phyloP scores from a whole-genome alignment of 2,113 vertebrate species.

The Myotis davidii region DNA sequence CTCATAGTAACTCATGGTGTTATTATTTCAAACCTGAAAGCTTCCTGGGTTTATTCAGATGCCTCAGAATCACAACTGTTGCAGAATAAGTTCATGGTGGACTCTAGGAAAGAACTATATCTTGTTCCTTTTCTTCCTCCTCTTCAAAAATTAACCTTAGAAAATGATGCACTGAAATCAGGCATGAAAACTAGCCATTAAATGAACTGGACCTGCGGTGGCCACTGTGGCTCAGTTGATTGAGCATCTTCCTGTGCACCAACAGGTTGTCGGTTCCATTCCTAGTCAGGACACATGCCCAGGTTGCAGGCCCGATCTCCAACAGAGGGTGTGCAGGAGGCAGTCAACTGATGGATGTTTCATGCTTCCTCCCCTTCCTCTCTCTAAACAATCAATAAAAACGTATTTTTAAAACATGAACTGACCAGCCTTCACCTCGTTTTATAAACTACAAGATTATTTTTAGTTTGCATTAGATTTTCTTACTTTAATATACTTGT shows the following conservation, averaged over 20 bases:
- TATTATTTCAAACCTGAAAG: slow-evolving; percentile 1
- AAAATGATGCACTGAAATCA: background rate
- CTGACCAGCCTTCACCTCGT: background rate
- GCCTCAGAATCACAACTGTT: background rate
- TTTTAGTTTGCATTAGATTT: background rate
- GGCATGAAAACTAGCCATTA: background rate
- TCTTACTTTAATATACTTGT: background rate
- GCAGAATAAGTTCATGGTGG: background rate
- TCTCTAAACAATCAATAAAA: background rate
- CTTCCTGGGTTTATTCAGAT: background rate
- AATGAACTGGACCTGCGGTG: background rate
- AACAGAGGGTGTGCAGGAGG: background rate
- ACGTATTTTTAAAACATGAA: too few species aligned
- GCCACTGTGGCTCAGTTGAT: background rate
- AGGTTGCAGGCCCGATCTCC: background rate
- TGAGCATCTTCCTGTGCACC: background rate
- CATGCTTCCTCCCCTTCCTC: background rate
- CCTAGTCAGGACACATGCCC: background rate
- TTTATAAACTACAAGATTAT: background rate
- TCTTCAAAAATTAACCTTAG: slow-evolving; percentile 6
- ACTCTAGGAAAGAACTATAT: background rate
- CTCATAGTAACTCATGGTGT: background rate
- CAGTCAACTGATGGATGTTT: background rate
- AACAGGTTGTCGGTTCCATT: background rate
- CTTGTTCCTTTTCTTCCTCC: background rate